A percentile compares a stretch with the other conserved stretches of the same genome.
Evolutionary conservation across 2,113 vertebrate genomes (phyloP).

Genomic region (Protomyctophum bolini): DNA sequence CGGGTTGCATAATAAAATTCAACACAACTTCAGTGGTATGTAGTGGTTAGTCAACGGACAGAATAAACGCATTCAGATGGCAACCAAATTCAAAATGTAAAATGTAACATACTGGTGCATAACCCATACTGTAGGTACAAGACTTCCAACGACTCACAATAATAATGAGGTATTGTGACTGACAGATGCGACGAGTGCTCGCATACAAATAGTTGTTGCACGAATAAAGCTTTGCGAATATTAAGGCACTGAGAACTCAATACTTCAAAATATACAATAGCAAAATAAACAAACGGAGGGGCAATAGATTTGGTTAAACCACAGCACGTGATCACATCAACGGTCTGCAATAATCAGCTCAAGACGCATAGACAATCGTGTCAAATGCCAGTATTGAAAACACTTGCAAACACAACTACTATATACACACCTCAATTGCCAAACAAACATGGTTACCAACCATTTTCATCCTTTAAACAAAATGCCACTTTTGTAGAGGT

Average conservation of each 20-base stretch:
- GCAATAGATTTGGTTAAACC: constrained; percentile 2
- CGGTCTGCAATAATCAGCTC: background rate
- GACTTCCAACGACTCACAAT: background rate
- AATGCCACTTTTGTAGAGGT: too few relatives aligned
- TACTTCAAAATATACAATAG: background rate
- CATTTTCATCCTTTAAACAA: too few relatives aligned
- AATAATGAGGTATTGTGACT: constrained; percentile 6
- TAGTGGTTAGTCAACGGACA: background rate
- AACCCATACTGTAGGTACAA: background rate
- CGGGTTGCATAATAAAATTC: constrained; percentile 33
- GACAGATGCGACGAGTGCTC: constrained; percentile 5
- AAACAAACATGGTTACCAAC: too few relatives aligned
- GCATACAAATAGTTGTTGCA: constrained; percentile 20
- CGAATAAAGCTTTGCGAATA: constrained; percentile 30
- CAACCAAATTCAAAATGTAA: background rate
- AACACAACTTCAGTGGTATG: background rate
- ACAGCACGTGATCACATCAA: background rate
- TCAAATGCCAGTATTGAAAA: too few relatives aligned
- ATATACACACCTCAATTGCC: too few relatives aligned
- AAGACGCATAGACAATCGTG: too few relatives aligned
- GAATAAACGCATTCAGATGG: background rate
- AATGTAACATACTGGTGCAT: background rate
- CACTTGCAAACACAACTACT: too few relatives aligned
- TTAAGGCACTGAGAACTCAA: constrained; percentile 64
- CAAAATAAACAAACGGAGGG: constrained; percentile 5